A percentile compares a stretch with the other conserved stretches of the same genome.
phyloP scores from a whole-genome alignment of 1,140 invertebrate genomes.

The Drosophila nasuta region DNA sequence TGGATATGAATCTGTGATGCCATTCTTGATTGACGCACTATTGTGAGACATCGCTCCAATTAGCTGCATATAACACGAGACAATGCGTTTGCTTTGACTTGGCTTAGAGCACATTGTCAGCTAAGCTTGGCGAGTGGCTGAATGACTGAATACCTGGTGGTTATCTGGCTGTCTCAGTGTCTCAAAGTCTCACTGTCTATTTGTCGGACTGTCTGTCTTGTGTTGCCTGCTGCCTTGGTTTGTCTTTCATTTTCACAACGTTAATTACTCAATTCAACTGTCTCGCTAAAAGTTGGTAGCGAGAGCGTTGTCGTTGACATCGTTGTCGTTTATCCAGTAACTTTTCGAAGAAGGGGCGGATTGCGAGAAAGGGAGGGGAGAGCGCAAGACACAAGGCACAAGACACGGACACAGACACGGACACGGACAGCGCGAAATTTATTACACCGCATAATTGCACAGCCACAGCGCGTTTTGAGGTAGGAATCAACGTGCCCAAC shows the following conservation, averaged over 20 bases:
- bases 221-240: constrained; percentile 13
- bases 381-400: not conserved
- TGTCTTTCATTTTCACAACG: constrained; percentile 48
- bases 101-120: constrained; percentile 60
- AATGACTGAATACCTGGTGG: constrained; percentile 6
- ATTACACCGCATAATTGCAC: constrained; percentile 83
- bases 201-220: constrained; percentile 17
- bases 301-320: constrained; percentile 38
- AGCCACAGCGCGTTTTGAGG: constrained; percentile 72
- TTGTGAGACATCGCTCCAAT: constrained; percentile 65
- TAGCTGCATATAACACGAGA: constrained; percentile 75
- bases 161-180: constrained; percentile 16
- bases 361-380: not conserved
- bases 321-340: constrained; percentile 15
- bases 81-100: constrained; percentile 58
- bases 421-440: constrained; percentile 78
- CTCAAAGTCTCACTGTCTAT: constrained; percentile 1
- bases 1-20: constrained; percentile 9
- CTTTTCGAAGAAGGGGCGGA: not conserved
- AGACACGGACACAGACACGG: constrained; percentile 54
- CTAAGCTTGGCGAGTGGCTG: constrained; percentile 10
- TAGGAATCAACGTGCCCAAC: constrained; percentile 46
- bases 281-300: constrained; percentile 58
- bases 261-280: constrained; percentile 80
- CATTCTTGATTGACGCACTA: constrained; percentile 44